A percentile compares a stretch with the other conserved stretches of the same genome.
Evolutionary conservation across 1,140 invertebrate species (phyloP).

Genomic region (Zaprionus kolodkinae): DNA sequence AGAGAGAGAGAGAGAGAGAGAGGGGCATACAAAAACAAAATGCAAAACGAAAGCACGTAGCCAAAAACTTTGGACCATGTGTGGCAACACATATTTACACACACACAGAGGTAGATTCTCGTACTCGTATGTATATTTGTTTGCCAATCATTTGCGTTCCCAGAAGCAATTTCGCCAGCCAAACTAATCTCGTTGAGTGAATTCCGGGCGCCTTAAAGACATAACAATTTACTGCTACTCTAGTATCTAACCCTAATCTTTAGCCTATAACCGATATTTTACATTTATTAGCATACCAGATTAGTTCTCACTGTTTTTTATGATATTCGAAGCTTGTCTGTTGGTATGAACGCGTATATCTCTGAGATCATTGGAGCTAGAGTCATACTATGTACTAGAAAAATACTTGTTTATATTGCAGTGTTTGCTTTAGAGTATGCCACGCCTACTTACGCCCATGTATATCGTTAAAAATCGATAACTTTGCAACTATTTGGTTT

Average conservation of each 20-base stretch:
- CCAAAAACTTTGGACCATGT: constrained; percentile 54
- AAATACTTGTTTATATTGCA: no score
- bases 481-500: no score
- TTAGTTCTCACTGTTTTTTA: no score
- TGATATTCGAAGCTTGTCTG: no score
- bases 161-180: constrained; percentile 12
- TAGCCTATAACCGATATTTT: neutral
- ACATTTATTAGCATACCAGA: no score
- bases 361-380: no score
- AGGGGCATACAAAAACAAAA: neutral
- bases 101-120: neutral
- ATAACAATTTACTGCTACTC: neutral
- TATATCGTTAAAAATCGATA: no score
- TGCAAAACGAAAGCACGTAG: constrained; percentile 51
- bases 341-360: no score
- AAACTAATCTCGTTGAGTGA: neutral
- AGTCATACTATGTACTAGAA: no score
- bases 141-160: constrained; percentile 12
- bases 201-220: neutral
- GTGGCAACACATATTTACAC: constrained; percentile 10
- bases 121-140: constrained; percentile 1
- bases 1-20: neutral
- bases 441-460: no score
- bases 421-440: no score
- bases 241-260: neutral